A percentile compares a stretch with the other conserved stretches of the same genome.
Conservation (phyloP, 2,113 vertebrate genomes). For the human (Homo sapiens) region GRCh38 chr9:18055501-18056000, state of each 20-base stretch:
- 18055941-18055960: conserved; percentile 14
- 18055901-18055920: conserved; percentile 32
- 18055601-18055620: conserved; percentile 27
- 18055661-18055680: neutral
- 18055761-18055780: conserved; percentile 36
- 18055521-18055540: conserved; percentile 23
- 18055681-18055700: neutral
- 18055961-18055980: neutral
- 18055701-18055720: neutral
- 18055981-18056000: neutral
- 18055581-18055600: conserved; percentile 15
- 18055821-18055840: conserved; percentile 12
- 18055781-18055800: conserved; percentile 66
- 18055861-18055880: neutral
- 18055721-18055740: neutral
- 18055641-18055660: neutral
- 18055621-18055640: neutral
- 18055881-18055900: conserved; percentile 10
- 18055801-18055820: conserved; percentile 64
- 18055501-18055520: conserved; percentile 46
- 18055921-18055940: conserved; percentile 32
- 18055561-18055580: conserved; percentile 21
- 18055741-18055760: conserved; percentile 4
- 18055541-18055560: conserved; percentile 3
- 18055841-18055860: conserved; percentile 16